These are phyloP conservation scores for Spilogale gracilis DNA, from an alignment of 2,113 vertebrate genomes.

Conservation along the genomic window DNA sequence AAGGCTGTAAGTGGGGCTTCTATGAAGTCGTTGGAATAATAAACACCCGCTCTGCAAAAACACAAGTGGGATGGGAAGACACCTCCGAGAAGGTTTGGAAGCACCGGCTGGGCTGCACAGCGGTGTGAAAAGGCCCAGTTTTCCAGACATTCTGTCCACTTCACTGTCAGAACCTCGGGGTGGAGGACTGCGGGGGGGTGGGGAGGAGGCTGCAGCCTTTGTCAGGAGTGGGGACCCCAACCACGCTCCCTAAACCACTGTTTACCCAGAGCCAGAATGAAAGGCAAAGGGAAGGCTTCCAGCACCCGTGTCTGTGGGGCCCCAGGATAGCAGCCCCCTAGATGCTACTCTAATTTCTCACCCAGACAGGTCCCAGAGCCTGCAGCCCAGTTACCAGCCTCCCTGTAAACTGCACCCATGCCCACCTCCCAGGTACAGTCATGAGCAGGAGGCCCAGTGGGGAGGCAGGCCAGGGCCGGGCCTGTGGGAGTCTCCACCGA, in stretches of 20 bases:
- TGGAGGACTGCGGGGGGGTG: not conserved
- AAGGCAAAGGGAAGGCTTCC: not conserved
- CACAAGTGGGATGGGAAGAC: not conserved
- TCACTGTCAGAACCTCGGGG: not conserved
- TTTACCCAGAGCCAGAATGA: not conserved
- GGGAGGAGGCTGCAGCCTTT: not conserved
- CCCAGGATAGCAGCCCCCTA: not conserved
- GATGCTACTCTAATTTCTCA: not conserved
- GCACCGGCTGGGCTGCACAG: not conserved
- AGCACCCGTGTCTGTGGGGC: not conserved
- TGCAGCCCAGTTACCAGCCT: not conserved
- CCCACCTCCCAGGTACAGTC: not conserved
- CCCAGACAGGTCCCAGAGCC: not conserved
- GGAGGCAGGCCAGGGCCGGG: fast-evolving
- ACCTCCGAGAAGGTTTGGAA: not conserved
- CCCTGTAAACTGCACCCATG: fast-evolving
- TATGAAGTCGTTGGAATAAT: conserved; percentile 9
- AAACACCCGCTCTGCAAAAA: not conserved
- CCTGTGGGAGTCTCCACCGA: not conserved
- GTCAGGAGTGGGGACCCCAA: not conserved
- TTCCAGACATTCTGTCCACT: fast-evolving
- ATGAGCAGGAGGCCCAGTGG: fast-evolving
- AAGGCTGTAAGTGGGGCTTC: not conserved
- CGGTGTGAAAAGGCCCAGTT: not conserved
- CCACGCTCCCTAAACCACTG: not conserved